Evolutionary conservation across 2,888 invertebrate genomes (phyloP).

Genomic region (Mallateleia sp.): DNA sequence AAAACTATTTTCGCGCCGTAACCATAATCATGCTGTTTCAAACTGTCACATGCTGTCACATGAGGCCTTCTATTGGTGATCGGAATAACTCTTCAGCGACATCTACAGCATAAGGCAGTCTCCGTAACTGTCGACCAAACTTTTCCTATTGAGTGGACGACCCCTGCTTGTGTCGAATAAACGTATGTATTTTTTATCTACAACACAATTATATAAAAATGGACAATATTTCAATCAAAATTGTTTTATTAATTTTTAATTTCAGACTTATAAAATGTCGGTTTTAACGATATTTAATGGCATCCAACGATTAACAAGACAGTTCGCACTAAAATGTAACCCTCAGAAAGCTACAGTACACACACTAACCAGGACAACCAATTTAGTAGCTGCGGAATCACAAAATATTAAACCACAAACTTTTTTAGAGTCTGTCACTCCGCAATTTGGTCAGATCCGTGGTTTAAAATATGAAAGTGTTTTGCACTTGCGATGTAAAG

Average conservation of each 20-base stretch:
- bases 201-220: no score
- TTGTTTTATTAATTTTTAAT: neutral
- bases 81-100: no score
- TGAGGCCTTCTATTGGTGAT: no score
- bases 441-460: conserved; percentile 24
- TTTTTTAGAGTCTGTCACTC: conserved; percentile 20
- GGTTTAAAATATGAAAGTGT: conserved; percentile 31
- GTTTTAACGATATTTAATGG: neutral
- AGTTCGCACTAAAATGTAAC: conserved; percentile 9
- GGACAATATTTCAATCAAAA: no score
- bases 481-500: conserved; percentile 45
- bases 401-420: neutral
- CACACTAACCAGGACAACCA: neutral
- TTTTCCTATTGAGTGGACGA: no score
- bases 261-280: conserved; percentile 14
- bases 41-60: no score
- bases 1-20: no score
- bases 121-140: no score
- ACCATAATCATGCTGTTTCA: no score
- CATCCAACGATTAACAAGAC: neutral
- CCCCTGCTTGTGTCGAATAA: no score
- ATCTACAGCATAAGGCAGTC: no score
- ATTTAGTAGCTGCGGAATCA: neutral
- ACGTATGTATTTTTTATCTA: no score
- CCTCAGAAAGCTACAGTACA: neutral